Conservation (phyloP, 2,888 invertebrate genomes). For the Hecatera dysodea region DNA sequence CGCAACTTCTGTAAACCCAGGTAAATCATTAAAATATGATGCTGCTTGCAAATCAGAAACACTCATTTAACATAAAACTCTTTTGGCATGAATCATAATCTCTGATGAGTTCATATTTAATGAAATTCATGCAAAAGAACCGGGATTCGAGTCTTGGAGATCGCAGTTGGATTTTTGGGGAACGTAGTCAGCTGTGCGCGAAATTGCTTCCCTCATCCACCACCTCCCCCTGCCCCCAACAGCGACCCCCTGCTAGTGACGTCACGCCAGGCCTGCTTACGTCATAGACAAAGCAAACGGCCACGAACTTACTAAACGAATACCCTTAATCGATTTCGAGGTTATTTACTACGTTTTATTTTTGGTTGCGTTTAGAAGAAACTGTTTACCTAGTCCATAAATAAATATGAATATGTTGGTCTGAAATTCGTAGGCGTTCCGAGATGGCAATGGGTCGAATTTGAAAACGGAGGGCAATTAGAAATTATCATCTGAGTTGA, state of each 20-base stretch:
- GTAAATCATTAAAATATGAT: constrained; percentile 22
- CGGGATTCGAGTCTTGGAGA: constrained; percentile 52
- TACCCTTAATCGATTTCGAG: constrained; percentile 86
- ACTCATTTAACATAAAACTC: constrained; percentile 54
- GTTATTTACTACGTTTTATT: constrained; percentile 73
- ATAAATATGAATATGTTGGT: constrained; percentile 48
- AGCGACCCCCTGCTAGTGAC: constrained; percentile 79
- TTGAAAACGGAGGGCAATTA: too few relatives aligned
- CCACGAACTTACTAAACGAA: constrained; percentile 82
- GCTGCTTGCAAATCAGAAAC: constrained; percentile 28
- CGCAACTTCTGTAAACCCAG: constrained; percentile 18
- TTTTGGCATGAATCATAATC: constrained; percentile 54
- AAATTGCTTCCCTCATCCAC: constrained; percentile 81
- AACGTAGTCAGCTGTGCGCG: constrained; percentile 86
- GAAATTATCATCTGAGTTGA: constrained; percentile 9
- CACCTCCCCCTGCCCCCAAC: constrained; percentile 70
- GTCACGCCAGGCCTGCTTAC: constrained; percentile 84
- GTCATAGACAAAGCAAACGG: constrained; percentile 84
- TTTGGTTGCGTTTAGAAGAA: constrained; percentile 40
- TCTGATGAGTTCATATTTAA: constrained; percentile 63
- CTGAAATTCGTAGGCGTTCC: constrained; percentile 22
- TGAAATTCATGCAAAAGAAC: constrained; percentile 66
- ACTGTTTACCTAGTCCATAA: constrained; percentile 40
- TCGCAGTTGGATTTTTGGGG: constrained; percentile 76
- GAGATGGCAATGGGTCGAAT: constrained; percentile 16